Evolutionary conservation across 2,888 invertebrate genomes (phyloP).

Genomic region (Cacoxenus indagator): DNA sequence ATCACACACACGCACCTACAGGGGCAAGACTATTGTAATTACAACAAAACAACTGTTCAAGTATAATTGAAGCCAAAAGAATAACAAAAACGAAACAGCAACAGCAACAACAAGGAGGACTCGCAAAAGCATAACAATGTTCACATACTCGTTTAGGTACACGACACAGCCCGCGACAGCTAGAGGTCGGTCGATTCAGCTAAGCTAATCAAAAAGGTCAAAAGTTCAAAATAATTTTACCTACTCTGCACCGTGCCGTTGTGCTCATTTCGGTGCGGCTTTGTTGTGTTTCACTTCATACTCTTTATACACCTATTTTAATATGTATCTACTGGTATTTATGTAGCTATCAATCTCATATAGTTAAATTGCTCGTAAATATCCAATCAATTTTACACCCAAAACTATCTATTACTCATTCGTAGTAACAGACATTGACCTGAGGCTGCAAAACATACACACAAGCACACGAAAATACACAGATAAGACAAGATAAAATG

Average conservation of each 20-base stretch:
- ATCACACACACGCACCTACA: not conserved
- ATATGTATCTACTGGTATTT: not conserved
- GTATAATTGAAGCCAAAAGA: not conserved
- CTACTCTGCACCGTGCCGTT: not conserved
- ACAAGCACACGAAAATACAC: not conserved
- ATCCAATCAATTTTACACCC: constrained; percentile 10
- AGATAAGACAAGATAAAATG: not conserved
- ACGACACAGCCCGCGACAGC: not conserved
- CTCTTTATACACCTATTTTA: not conserved
- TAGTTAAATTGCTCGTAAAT: not conserved
- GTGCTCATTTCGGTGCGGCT: not conserved
- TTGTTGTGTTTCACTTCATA: constrained; percentile 31
- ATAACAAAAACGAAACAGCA: not conserved
- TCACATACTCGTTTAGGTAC: not conserved
- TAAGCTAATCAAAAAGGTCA: constrained; percentile 9
- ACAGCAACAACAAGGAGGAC: not conserved
- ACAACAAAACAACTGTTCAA: not conserved
- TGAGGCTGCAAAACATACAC: not conserved
- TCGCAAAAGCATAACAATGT: constrained; percentile 9
- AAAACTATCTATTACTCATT: not conserved
- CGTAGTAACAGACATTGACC: not conserved
- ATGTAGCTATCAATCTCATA: not conserved
- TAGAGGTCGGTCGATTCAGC: constrained; percentile 19
- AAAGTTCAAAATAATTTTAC: constrained; percentile 17
- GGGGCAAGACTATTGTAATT: not conserved